Evolutionary conservation across 2,888 invertebrate genomes (phyloP).

Genomic region (Herminia tarsipennalis): DNA sequence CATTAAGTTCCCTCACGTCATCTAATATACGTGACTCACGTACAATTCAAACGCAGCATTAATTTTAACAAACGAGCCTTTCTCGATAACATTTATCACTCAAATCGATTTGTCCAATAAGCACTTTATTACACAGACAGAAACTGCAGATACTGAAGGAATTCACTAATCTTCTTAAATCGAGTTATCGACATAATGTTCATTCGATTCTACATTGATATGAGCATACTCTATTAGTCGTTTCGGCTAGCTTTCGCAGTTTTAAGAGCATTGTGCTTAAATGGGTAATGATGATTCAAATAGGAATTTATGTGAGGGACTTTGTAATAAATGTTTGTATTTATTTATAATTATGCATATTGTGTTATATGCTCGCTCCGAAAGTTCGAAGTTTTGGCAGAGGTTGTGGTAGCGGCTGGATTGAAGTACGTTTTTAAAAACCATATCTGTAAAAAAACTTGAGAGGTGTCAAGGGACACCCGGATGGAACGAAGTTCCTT

Average conservation of each 20-base stretch:
- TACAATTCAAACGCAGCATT: background rate
- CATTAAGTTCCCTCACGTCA: background rate
- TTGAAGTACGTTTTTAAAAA: too few species aligned
- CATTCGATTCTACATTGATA: conserved; percentile 10
- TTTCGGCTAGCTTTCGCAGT: conserved; percentile 23
- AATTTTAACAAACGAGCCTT: background rate
- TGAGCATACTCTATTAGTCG: conserved; percentile 6
- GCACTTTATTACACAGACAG: conserved; percentile 1
- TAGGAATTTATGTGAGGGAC: background rate
- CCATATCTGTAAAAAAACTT: too few species aligned
- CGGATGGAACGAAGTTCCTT: too few species aligned
- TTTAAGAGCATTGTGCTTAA: conserved; percentile 13
- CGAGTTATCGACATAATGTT: conserved; percentile 6
- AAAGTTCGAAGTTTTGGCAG: too few species aligned
- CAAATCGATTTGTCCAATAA: background rate
- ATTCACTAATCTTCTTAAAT: conserved; percentile 10
- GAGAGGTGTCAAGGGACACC: too few species aligned
- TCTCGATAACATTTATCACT: conserved; percentile 9
- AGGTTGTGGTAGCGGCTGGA: too few species aligned
- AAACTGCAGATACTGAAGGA: conserved; percentile 12
- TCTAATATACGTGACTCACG: background rate
- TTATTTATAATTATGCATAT: too few species aligned
- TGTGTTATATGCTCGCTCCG: too few species aligned
- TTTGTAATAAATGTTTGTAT: too few species aligned
- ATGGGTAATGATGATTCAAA: conserved; percentile 6